Evolutionary conservation across 2,797 vertebrate species (phyloP), one percentile per base, ranked within the genome.

Genomic region (Malacoctenus gilli): DNA sequence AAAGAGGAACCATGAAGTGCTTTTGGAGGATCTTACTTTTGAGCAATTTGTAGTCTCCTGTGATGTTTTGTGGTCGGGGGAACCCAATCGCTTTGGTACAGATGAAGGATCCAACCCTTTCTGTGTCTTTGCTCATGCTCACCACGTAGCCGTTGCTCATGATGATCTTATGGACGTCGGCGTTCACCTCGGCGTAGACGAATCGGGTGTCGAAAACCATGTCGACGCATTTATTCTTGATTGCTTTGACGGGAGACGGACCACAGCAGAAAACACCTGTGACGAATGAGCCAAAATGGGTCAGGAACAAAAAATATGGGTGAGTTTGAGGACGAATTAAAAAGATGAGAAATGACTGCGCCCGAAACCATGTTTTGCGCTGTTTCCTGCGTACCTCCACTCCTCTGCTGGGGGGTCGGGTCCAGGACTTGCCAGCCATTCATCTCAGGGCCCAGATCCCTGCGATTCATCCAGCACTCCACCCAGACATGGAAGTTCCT

Each of bases 401-500:
- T 98, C 41, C 58, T 93, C 78, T 97, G 89, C 80, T 97, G 95
- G 2, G 96, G 97, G 0, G 96, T 97, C 2, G 96, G 93, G 20
- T 98, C 96, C 41, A 98, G 72, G 57, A 94, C 92, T 85, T 99
- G 97, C 96, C 97, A 98, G 11, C 95, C 96, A 9, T 93, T 90
- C 49, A 92, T 93, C 6, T 78, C 92, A 3, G 73, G 37, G 2
- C 89, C 94, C 2, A 96, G 87, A 77, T 98, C 96, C 7, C 13
- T 77, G 4, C 96, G 92, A n/a, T 70, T 77, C 92, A 99, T 97
- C 95, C 95, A 98, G 69, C 94, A 93, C 86, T 99, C 97, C 37
- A 95, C 93, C 96, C 96, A 99, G 12, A 96, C 91, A 0, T 98
- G 96, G 77, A 93, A 98, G 83, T 98, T 96, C 97, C 96, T 98